Base-by-base conservation (phyloP, 2,888 invertebrate genomes). In the Cremastinae sp. region DNA sequence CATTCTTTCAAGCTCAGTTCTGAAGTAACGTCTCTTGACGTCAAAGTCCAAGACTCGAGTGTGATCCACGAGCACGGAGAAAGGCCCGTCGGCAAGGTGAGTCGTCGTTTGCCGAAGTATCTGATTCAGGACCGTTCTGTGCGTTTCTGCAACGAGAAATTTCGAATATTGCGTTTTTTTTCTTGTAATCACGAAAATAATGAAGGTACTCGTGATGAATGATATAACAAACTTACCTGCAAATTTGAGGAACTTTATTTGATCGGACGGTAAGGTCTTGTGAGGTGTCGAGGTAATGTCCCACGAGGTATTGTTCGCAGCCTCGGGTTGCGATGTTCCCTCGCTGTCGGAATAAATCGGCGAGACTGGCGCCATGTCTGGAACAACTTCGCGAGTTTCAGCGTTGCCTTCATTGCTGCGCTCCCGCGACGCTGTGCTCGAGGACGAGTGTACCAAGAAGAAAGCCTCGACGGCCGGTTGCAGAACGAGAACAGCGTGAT, bases 391-490 rank as follows among this genome's bases (percentile, higher is more conserved):
- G 2, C 87, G 84, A 41, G 82, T 82, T 43, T 89, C 89, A 2
- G 80, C 77, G 73, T 79, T 85, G 65, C 82, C 84, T 34, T 85
- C 84, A 43, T 80, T 79, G 20, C 77, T 79, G 34, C 82, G 83
- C 51, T 83, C 85, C 18, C 87, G 85, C 28, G 81, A 73, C 34
- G 86, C 80, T 76, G 88, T 86, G 88, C 92, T 91, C 78, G 92
- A 90, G 81, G 94, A 94, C 14, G 96, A 95, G 87, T 97, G 96
- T 1, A 96, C 96, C 66, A 97, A 90, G 91, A 97, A 97, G 91
- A 97, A 97, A 9, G 96, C 96, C 90, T 97, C 97, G 1, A 97
- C 96, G 3, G 96, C 95, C 22, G 96, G 96, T 90, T 95, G 96
- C 69, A 97, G 90, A 22, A 96, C 95, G 36, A 96, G 92, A 16